Percentiles rank a stretch among this genome's conserved stretches.
Evolutionary conservation across 2,113 vertebrate genomes (phyloP).

Genomic region (Archocentrus centrarchus): DNA sequence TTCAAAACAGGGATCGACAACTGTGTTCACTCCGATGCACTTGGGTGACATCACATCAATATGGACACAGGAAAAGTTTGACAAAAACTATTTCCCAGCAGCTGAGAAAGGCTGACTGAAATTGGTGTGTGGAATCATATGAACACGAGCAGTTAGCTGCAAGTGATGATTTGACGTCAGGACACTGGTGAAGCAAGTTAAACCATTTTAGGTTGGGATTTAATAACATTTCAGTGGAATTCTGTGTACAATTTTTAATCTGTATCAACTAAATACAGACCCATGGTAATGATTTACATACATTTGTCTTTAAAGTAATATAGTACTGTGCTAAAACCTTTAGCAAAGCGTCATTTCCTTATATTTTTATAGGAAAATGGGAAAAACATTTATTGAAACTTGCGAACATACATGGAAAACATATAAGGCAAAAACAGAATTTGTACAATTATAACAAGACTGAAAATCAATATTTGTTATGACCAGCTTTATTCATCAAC

Average conservation of each 20-base stretch:
- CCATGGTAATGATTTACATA: neutral
- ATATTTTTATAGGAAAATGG: neutral
- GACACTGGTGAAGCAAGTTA: neutral
- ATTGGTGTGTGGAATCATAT: neutral
- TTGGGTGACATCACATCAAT: conserved; percentile 23
- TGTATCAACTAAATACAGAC: neutral
- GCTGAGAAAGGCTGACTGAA: neutral
- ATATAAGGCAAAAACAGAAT: neutral
- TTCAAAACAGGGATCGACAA: conserved; percentile 6
- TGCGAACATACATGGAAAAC: neutral
- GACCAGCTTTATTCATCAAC: neutral
- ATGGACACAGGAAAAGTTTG: neutral
- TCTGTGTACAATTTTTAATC: neutral
- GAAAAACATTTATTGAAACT: neutral
- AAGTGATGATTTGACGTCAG: neutral
- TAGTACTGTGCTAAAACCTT: neutral
- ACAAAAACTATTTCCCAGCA: neutral
- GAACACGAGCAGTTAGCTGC: neutral
- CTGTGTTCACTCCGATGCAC: conserved; percentile 19
- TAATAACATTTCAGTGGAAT: neutral
- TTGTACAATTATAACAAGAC: neutral
- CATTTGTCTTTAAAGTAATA: neutral
- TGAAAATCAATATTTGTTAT: neutral
- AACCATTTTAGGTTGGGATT: neutral
- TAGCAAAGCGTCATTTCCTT: neutral